Percentiles rank a stretch among this genome's conserved stretches.
phyloP scores from a whole-genome alignment of 2,113 vertebrate genomes.

The Dasyornis broadbenti region DNA sequence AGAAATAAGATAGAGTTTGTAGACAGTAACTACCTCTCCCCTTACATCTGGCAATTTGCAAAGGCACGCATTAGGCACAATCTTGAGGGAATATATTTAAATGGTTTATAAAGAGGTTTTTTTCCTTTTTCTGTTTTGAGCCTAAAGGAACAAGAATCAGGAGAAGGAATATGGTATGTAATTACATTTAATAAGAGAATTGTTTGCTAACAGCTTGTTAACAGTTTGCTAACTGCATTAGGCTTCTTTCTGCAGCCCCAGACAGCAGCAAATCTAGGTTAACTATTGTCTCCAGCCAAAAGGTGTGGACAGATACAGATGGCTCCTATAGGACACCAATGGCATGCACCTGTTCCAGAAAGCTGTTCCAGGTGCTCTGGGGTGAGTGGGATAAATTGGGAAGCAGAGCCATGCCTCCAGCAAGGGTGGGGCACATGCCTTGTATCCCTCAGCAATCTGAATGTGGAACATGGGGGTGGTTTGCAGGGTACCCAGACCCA shows the following conservation, averaged over 20 bases:
- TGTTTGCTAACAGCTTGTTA: background rate
- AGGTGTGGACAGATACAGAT: background rate
- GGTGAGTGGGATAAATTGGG: background rate
- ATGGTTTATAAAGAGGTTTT: background rate
- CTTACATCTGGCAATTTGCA: background rate
- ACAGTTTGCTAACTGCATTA: background rate
- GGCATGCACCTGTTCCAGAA: background rate
- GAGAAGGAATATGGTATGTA: background rate
- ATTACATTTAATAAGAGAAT: background rate
- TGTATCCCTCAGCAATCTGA: rapidly evolving
- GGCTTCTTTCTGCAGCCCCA: background rate
- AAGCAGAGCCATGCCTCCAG: background rate
- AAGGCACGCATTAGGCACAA: background rate
- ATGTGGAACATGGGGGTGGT: background rate
- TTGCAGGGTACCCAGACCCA: rapidly evolving
- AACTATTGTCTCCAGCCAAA: background rate
- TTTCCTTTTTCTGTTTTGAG: background rate
- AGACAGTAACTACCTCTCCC: background rate
- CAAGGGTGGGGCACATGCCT: rapidly evolving
- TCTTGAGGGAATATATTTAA: background rate
- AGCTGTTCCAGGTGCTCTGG: background rate
- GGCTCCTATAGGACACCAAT: background rate
- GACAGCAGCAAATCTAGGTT: background rate
- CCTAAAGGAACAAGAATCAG: background rate
- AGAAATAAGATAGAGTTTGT: background rate